Evolutionary conservation across 2,113 vertebrate genomes (phyloP).

Genomic region (Bubo blakistoni): DNA sequence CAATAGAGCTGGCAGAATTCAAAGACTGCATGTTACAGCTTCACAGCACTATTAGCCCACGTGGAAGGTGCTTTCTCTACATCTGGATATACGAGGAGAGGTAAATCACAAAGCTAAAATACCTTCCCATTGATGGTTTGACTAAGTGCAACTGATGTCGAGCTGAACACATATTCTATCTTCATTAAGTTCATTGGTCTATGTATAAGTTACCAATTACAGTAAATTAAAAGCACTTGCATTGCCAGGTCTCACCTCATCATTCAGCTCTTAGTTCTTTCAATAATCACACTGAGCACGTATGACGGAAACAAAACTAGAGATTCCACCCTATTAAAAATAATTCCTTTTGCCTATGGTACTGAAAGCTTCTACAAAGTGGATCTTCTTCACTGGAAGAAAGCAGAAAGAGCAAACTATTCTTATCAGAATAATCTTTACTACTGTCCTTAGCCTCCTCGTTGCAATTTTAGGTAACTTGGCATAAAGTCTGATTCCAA

Average conservation of each 20-base stretch:
- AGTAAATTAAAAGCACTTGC: conserved; percentile 34
- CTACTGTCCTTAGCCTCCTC: not conserved
- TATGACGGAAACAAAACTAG: not conserved
- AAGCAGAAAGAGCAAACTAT: not conserved
- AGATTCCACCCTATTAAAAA: not conserved
- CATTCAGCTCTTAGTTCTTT: not conserved
- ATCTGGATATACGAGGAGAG: not conserved
- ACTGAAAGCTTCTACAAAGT: not conserved
- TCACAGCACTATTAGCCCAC: not conserved
- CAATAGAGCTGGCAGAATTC: not conserved
- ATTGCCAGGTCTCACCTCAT: not conserved
- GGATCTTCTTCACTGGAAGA: not conserved
- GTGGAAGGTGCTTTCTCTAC: not conserved
- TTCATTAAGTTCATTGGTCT: not conserved
- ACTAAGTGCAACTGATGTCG: not conserved
- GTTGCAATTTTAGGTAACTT: not conserved
- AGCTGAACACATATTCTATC: not conserved
- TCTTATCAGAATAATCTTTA: not conserved
- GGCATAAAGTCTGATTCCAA: not conserved
- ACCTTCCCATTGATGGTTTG: not conserved
- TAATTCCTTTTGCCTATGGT: not conserved
- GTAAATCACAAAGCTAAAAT: conserved; percentile 17
- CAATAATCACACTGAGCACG: not conserved
- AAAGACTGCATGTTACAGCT: not conserved
- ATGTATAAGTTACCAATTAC: not conserved